Percentiles rank a stretch among this genome's conserved stretches.
These are phyloP conservation scores for Amiota minor DNA, from an alignment of 2,888 invertebrate genomes.

Conservation along the genomic window DNA sequence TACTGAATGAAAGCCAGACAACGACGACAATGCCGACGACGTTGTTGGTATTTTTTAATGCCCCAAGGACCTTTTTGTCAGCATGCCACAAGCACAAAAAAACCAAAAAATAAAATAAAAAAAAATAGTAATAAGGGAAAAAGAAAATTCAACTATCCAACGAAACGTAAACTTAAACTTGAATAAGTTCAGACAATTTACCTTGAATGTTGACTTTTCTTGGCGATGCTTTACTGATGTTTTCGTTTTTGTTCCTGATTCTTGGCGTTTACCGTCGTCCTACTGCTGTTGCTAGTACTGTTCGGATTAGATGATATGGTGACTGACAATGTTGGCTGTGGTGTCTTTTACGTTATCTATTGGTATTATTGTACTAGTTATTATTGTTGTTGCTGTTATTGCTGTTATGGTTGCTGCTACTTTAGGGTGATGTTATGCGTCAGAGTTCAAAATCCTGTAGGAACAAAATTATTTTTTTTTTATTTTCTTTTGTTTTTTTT, in stretches of 20 bases:
- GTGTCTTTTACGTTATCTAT: conserved; percentile 28
- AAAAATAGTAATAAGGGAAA: too few species aligned
- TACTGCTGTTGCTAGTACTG: conserved; percentile 38
- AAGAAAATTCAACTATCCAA: too few species aligned
- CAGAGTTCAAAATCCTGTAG: conserved; percentile 59
- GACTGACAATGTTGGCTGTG: conserved; percentile 20
- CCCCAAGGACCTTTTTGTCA: conserved; percentile 16
- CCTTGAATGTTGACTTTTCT: conserved; percentile 17
- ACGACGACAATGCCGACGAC: background rate
- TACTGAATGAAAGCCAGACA: background rate
- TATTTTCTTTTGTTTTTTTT: conserved; percentile 8
- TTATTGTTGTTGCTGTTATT: conserved; percentile 41
- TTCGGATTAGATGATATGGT: background rate
- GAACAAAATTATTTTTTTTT: conserved; percentile 38
- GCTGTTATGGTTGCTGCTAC: conserved; percentile 43
- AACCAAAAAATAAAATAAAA: too few species aligned
- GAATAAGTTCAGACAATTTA: background rate
- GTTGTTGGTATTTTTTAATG: background rate
- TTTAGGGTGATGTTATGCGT: conserved; percentile 56
- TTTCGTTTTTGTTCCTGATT: background rate
- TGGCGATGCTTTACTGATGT: background rate
- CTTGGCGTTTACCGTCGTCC: conserved; percentile 20
- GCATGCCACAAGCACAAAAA: background rate
- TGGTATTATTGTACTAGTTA: conserved; percentile 36
- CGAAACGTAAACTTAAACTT: too few species aligned